phyloP scores from a whole-genome alignment of 2,888 invertebrate genomes.

The Macrosiphum euphorbiae region DNA sequence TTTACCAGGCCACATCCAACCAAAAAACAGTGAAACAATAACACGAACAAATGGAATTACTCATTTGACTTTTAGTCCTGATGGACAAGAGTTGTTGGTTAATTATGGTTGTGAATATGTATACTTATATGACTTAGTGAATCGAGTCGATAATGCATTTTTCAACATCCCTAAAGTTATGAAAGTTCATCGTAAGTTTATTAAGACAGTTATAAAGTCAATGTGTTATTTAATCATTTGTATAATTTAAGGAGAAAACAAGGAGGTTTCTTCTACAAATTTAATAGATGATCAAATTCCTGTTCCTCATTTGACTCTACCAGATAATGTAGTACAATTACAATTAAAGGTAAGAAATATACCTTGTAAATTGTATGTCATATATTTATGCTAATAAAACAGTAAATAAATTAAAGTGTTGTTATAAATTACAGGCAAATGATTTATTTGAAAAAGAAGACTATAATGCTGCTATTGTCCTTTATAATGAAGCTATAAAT shows the following conservation, averaged over 20 bases:
- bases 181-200: conserved; percentile 41
- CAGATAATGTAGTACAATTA: conserved; percentile 59
- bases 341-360: conserved; percentile 22
- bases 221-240: background rate
- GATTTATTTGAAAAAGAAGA: conserved; percentile 77
- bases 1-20: conserved; percentile 76
- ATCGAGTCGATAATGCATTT: conserved; percentile 69
- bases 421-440: conserved; percentile 76
- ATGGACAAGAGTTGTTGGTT: conserved; percentile 91
- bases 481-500: conserved; percentile 85
- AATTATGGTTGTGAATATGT: conserved; percentile 97
- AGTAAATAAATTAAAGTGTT: background rate
- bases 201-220: background rate
- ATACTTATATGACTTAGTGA: conserved; percentile 71
- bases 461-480: conserved; percentile 78
- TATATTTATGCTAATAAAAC: background rate
- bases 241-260: conserved; percentile 30
- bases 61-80: conserved; percentile 91
- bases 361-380: background rate
- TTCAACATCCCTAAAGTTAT: conserved; percentile 68
- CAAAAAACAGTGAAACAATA: background rate
- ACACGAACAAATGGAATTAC: conserved; percentile 78
- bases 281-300: background rate
- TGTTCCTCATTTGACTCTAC: conserved; percentile 30
- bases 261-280: conserved; percentile 37